Percentiles rank a stretch among this genome's conserved stretches.
phyloP scores from a whole-genome alignment of 1,140 invertebrate genomes.

The Eueides isabella region DNA sequence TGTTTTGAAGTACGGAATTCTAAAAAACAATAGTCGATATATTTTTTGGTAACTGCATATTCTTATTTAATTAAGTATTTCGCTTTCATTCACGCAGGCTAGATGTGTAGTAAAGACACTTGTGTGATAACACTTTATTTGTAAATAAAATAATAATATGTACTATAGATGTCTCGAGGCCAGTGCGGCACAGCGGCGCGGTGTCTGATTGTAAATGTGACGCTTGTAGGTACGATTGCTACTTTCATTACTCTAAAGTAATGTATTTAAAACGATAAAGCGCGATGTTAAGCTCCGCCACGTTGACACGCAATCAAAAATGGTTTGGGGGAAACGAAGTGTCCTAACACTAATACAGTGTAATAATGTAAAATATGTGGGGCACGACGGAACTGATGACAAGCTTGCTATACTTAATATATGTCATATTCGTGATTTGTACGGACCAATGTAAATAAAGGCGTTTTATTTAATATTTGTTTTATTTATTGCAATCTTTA shows the following conservation, averaged over 20 bases:
- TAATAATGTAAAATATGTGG: no score
- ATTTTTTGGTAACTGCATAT: not conserved
- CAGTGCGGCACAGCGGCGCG: no score
- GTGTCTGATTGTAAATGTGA: no score
- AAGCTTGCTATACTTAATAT: not conserved
- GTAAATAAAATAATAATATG: slow-evolving; percentile 7
- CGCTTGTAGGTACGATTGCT: no score
- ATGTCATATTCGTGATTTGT: slow-evolving; percentile 33
- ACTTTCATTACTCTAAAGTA: no score
- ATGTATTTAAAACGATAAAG: no score
- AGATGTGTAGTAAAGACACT: not conserved
- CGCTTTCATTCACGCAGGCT: slow-evolving; percentile 8
- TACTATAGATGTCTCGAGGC: not conserved
- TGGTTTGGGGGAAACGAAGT: no score
- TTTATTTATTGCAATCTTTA: slow-evolving; percentile 52
- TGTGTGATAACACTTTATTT: not conserved
- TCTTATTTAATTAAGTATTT: not conserved
- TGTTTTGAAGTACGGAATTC: no score
- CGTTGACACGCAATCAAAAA: no score
- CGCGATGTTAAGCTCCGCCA: no score
- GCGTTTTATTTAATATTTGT: slow-evolving; percentile 43
- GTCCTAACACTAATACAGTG: no score
- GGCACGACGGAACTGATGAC: not conserved
- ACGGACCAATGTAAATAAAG: slow-evolving; percentile 74
- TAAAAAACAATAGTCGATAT: not conserved